Evolutionary conservation across 1,140 invertebrate genomes (phyloP), one percentile per base, ranked within the genome.

Genomic region (Octopus sinensis): DNA sequence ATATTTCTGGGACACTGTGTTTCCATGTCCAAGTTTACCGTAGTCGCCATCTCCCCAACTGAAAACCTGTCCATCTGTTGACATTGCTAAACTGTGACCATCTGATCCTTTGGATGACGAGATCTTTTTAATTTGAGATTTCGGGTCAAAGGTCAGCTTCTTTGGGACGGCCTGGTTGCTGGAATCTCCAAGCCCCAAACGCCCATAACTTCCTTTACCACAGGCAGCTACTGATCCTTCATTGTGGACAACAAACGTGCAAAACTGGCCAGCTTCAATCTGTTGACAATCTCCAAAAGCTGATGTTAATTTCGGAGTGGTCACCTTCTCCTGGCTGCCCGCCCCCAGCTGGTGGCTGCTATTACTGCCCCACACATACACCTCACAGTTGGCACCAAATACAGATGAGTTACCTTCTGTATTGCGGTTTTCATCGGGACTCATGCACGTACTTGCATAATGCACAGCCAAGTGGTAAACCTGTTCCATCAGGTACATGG

Each of bases 31-130:
- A 10, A 98, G 91, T 91, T 98, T 98, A 5, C 97, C 97, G 90
- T 98, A 96, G 88, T 98, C 96, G 79, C 92, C 96, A 92, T 98
- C 97, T 10, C 97, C 97, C 96, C 96, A 98, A 13, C 96, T 97
- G 90, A 96, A 98, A 0, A 98, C 96, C 84, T 97, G 96, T 53
- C 96, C 96, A 84, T 97, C 95, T 30, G 94, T 93, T 6, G 96
- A 95, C 43, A 98, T 90, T 5, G 96, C 96, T n/a, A 99, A 90
- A 86, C 96, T 98, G 90, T 99, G 97, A 88, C 98, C 98, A 51
- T 97, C 97, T 53, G 89, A 90, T 51, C 88, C 93, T 88, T 93
- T 93, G 4, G 92, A 93, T 3, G 92, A 93, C 2, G 92, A 92
- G 12, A 93, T 88, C 79, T 89, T 90, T 84, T 88, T 89, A 4